Evolutionary conservation across 2,888 invertebrate species (phyloP).

Genomic region (Andrena fulva): DNA sequence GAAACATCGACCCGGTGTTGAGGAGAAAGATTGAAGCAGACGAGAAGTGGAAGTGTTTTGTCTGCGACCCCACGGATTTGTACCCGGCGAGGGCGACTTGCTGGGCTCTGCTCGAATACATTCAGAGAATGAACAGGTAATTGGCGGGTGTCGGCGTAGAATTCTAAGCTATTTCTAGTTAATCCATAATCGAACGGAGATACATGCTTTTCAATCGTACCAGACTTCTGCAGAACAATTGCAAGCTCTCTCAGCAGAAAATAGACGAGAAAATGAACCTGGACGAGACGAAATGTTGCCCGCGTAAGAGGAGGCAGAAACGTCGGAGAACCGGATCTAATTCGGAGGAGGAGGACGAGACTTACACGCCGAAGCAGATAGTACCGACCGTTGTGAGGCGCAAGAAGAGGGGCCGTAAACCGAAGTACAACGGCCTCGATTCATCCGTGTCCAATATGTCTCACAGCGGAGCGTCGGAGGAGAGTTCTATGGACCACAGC

Average conservation of each 20-base stretch:
- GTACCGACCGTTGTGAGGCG: constrained; percentile 10
- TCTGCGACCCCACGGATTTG: constrained; percentile 89
- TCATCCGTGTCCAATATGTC: background rate
- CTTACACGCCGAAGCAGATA: constrained; percentile 57
- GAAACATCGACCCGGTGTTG: constrained; percentile 89
- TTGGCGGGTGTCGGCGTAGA: background rate
- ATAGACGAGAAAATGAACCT: constrained; percentile 79
- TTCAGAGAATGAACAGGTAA: constrained; percentile 80
- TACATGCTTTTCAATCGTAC: constrained; percentile 23
- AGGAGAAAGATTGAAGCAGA: constrained; percentile 90
- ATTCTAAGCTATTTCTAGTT: too few species aligned
- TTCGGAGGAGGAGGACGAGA: constrained; percentile 78
- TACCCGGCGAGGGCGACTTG: constrained; percentile 89
- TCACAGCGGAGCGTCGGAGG: constrained; percentile 5
- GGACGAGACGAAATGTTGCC: constrained; percentile 81
- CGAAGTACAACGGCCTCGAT: background rate
- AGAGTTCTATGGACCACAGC: background rate
- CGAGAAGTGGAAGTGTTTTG: constrained; percentile 93
- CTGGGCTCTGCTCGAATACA: constrained; percentile 90
- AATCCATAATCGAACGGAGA: background rate
- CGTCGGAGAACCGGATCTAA: constrained; percentile 74
- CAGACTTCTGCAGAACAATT: constrained; percentile 77
- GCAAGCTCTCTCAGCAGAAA: constrained; percentile 72
- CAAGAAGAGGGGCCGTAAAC: constrained; percentile 32
- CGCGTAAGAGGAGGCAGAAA: constrained; percentile 78